Conservation (phyloP, 2,888 invertebrate species). For the Drosophila phalerata region DNA sequence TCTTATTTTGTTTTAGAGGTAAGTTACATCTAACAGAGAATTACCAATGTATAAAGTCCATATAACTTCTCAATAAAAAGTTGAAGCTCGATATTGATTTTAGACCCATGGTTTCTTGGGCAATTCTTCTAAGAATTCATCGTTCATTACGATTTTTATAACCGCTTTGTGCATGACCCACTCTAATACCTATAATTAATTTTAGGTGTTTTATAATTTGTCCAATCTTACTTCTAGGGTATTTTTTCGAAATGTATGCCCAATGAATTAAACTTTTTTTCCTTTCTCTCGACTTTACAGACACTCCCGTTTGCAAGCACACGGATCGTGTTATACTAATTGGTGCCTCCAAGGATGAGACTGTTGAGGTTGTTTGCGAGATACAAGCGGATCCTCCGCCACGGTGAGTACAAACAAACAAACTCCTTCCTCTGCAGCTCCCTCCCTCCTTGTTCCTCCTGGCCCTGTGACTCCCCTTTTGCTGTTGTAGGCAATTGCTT, state of each 20-base stretch:
- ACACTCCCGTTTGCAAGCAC: constrained; percentile 92
- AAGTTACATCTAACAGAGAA: too few species aligned
- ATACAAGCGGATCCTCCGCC: constrained; percentile 97
- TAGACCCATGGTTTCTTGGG: too few species aligned
- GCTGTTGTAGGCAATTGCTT: constrained; percentile 76
- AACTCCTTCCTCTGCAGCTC: too few species aligned
- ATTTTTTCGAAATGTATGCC: not conserved
- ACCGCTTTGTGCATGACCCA: too few species aligned
- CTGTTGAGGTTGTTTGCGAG: constrained; percentile 94
- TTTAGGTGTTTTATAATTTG: too few species aligned
- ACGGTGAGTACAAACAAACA: constrained; percentile 76
- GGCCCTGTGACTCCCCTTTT: constrained; percentile 18
- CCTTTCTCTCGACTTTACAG: constrained; percentile 86
- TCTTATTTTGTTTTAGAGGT: too few species aligned
- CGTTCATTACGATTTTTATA: too few species aligned
- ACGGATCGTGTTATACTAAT: constrained; percentile 92
- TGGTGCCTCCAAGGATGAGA: constrained; percentile 95
- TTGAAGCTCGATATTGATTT: too few species aligned
- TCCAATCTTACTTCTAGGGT: not conserved
- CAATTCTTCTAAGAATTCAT: too few species aligned
- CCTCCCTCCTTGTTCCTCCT: not conserved
- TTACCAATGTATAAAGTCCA: too few species aligned
- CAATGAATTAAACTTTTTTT: constrained; percentile 1
- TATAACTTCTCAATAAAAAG: too few species aligned
- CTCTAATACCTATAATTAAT: too few species aligned